A percentile compares a stretch with the other conserved stretches of the same genome.
These are phyloP conservation scores for Phalacrocorax carbo DNA, from an alignment of 2,113 vertebrate genomes.

Conservation along the genomic window DNA sequence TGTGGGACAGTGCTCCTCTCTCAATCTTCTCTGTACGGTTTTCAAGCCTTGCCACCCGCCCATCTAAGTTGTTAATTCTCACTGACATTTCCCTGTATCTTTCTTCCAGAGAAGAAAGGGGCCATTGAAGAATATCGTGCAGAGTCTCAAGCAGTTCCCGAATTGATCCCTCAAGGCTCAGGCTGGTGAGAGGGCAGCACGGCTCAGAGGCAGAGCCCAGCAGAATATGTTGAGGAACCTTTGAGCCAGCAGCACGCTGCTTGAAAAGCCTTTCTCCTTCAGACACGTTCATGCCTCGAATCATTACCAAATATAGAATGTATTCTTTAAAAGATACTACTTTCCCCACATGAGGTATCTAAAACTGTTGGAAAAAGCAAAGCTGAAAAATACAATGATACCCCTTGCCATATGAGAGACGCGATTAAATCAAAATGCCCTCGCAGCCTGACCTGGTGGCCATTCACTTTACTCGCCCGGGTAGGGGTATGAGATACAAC, in stretches of 20 bases:
- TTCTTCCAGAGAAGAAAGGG: conserved; percentile 27
- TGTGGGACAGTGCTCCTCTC: not conserved
- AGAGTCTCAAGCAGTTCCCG: conserved; percentile 8
- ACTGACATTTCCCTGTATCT: conserved; percentile 13
- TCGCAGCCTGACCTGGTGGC: not conserved
- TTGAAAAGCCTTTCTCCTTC: conserved; percentile 55
- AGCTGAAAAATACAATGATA: not conserved
- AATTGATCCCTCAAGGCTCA: conserved; percentile 31
- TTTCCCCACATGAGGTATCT: conserved; percentile 16
- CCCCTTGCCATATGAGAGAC: not conserved
- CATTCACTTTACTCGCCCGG: not conserved
- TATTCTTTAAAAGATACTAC: conserved; percentile 43
- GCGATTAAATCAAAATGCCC: not conserved
- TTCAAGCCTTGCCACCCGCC: not conserved
- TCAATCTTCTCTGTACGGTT: not conserved
- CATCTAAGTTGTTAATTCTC: conserved; percentile 21
- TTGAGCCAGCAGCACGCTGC: conserved; percentile 31
- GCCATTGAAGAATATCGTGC: not conserved
- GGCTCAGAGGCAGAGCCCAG: not conserved
- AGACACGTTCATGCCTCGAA: not conserved
- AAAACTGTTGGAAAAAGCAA: conserved; percentile 18
- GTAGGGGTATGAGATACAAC: fast-evolving
- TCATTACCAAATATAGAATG: conserved; percentile 48
- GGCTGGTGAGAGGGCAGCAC: conserved; percentile 34
- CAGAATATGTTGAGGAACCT: conserved; percentile 33